Evolutionary conservation across 2,113 vertebrate genomes (phyloP).

Genomic region (Diphyllodes magnificus): DNA sequence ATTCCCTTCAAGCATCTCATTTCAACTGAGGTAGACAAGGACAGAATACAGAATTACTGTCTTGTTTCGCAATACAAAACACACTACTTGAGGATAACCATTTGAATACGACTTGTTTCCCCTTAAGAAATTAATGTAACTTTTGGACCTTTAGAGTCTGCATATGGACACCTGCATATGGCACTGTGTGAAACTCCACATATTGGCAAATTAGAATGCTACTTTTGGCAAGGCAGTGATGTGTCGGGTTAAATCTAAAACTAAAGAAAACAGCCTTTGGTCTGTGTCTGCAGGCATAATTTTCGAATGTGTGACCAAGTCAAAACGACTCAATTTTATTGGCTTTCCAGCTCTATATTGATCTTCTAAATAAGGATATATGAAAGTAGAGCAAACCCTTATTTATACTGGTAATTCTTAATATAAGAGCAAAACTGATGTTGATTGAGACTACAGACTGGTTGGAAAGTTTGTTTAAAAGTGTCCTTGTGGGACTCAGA

Average conservation of each 20-base stretch:
- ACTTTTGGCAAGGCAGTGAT: background rate
- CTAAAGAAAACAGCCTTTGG: background rate
- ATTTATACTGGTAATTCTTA: background rate
- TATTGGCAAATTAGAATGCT: background rate
- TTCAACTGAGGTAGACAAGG: background rate
- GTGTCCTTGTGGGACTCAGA: background rate
- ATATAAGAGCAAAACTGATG: background rate
- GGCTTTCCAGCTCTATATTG: background rate
- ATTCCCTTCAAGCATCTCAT: background rate
- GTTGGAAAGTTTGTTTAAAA: background rate
- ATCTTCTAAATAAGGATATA: background rate
- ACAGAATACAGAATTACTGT: background rate
- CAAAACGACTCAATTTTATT: background rate
- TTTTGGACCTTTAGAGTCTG: background rate
- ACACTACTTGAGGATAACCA: background rate
- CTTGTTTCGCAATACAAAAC: background rate
- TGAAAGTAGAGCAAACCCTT: background rate
- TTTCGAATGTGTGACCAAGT: background rate
- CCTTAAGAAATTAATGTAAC: background rate
- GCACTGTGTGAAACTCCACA: background rate
- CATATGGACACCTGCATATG: background rate
- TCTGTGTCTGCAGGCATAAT: background rate
- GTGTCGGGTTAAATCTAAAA: background rate
- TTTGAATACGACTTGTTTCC: background rate
- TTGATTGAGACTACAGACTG: background rate